These are phyloP conservation scores for Artemia franciscana DNA, from an alignment of 1,140 invertebrate species.

Conservation along the genomic window DNA sequence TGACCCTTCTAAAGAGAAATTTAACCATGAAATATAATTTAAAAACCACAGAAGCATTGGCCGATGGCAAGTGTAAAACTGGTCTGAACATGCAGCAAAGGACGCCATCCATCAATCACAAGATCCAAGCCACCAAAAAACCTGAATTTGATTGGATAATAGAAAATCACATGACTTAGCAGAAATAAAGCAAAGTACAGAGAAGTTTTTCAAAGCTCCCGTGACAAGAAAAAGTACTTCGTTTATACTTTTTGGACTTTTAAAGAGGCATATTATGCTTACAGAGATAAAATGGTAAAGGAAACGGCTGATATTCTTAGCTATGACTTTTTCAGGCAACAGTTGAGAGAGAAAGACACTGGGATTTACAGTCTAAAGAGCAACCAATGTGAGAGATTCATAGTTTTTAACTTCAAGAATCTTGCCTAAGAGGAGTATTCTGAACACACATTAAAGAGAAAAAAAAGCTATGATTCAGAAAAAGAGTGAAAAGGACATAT, in stretches of 20 bases:
- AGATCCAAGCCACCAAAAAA: no score
- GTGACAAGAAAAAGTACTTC: slow-evolving; percentile 1
- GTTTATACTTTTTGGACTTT: background rate
- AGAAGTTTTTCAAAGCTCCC: background rate
- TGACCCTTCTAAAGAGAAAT: background rate
- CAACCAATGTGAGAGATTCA: slow-evolving; percentile 19
- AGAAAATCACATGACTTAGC: background rate
- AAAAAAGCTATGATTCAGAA: slow-evolving; percentile 15
- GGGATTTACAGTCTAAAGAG: slow-evolving; percentile 18
- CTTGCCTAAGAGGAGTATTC: slow-evolving; percentile 14
- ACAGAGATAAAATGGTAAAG: background rate
- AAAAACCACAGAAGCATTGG: slow-evolving; percentile 11
- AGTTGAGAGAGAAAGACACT: background rate
- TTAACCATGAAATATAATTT: background rate
- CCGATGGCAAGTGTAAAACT: slow-evolving; percentile 10
- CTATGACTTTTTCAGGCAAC: background rate
- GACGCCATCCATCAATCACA: slow-evolving; percentile 1
- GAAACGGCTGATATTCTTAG: background rate
- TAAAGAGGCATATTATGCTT: background rate
- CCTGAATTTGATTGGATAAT: background rate
- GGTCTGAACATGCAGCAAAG: slow-evolving; percentile 5
- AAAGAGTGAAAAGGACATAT: slow-evolving; percentile 13
- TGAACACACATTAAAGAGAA: slow-evolving; percentile 16
- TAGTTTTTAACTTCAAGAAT: slow-evolving; percentile 15
- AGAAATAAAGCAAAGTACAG: background rate